Conservation (phyloP, 2,888 invertebrate species). For the Rugalucina vietnamica region DNA sequence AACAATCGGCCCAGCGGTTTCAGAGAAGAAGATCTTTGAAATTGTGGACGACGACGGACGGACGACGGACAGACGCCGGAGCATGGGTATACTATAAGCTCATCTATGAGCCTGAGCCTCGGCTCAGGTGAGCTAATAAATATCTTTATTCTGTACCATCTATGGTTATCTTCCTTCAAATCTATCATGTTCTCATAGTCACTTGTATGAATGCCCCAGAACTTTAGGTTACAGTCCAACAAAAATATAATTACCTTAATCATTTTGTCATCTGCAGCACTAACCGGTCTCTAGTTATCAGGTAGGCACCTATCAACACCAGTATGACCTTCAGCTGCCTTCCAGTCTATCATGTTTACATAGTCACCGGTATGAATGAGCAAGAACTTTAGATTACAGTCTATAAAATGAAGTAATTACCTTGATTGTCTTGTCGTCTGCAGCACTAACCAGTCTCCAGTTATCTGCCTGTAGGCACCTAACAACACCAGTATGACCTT, state of each 20-base stretch:
- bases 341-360: constrained; percentile 85
- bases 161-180: constrained; percentile 86
- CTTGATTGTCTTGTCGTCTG: constrained; percentile 86
- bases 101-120: no score
- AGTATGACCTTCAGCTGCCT: constrained; percentile 86
- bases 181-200: constrained; percentile 85
- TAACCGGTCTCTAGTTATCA: constrained; percentile 85
- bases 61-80: no score
- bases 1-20: no score
- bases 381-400: constrained; percentile 85
- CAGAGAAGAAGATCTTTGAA: no score
- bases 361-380: constrained; percentile 84
- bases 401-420: no score
- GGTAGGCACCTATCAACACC: constrained; percentile 85
- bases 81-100: no score
- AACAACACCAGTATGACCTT: no score
- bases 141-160: no score
- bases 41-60: no score
- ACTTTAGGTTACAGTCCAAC: constrained; percentile 85
- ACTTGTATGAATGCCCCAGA: constrained; percentile 85
- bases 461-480: constrained; percentile 85
- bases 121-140: no score
- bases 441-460: constrained; percentile 86
- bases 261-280: constrained; percentile 86
- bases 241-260: constrained; percentile 84